These are phyloP conservation scores for Acanthosepion pharaonis DNA, from an alignment of 2,888 invertebrate genomes.

Conservation along the genomic window DNA sequence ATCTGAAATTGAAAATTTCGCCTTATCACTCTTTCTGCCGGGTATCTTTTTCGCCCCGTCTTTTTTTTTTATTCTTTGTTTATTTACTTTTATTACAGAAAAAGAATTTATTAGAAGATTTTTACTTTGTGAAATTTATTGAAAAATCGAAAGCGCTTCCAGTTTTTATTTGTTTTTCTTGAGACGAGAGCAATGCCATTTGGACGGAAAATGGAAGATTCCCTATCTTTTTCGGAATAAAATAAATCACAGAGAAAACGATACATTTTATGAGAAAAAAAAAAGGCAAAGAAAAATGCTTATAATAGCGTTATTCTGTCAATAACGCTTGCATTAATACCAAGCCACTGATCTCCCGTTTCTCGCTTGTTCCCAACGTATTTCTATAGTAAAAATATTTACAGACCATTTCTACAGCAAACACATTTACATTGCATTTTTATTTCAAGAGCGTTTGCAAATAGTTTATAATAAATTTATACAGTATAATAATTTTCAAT, in stretches of 20 bases:
- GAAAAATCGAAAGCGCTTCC: background rate
- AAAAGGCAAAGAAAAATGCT: background rate
- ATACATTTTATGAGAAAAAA: background rate
- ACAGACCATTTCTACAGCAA: too few relatives aligned
- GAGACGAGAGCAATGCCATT: background rate
- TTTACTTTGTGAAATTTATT: constrained; percentile 14
- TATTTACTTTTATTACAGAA: background rate
- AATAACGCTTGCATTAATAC: too few relatives aligned
- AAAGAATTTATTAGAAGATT: background rate
- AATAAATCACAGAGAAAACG: background rate
- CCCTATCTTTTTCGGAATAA: background rate
- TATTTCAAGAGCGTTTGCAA: too few relatives aligned
- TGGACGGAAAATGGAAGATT: background rate
- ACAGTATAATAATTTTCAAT: too few relatives aligned
- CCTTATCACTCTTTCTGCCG: background rate
- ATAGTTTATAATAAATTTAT: too few relatives aligned
- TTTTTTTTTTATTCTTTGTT: background rate
- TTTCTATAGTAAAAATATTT: too few relatives aligned
- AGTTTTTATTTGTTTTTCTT: background rate
- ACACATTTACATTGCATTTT: too few relatives aligned
- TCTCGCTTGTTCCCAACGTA: too few relatives aligned
- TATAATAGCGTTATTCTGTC: too few relatives aligned
- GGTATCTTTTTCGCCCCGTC: background rate
- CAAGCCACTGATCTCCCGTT: too few relatives aligned
- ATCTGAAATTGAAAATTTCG: background rate